A percentile compares a stretch with the other conserved stretches of the same genome.
phyloP scores from a whole-genome alignment of 2,888 invertebrate genomes.

The Tethea ocularis region DNA sequence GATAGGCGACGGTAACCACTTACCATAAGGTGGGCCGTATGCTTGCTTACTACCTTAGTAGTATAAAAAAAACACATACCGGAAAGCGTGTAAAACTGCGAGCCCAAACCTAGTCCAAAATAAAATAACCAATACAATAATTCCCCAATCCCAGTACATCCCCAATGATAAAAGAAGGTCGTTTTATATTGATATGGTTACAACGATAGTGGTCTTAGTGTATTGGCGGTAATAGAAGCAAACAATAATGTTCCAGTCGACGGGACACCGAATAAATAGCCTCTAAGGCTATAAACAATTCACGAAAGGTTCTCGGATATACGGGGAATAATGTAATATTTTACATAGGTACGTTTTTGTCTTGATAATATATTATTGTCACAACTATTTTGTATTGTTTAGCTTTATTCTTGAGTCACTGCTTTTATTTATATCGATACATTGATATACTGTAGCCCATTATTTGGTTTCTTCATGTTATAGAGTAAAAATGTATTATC shows the following conservation, averaged over 20 bases:
- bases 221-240: slow-evolving; percentile 30
- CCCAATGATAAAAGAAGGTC: slow-evolving; percentile 26
- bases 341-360: slow-evolving; percentile 1
- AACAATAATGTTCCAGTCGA: slow-evolving; percentile 38
- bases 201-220: slow-evolving; percentile 30
- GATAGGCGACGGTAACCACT: no score
- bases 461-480: no score
- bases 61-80: not conserved
- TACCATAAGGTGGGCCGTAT: no score
- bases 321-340: slow-evolving; percentile 13
- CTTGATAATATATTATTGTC: not conserved
- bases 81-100: not conserved
- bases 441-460: no score
- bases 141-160: slow-evolving; percentile 21
- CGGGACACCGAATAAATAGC: slow-evolving; percentile 42
- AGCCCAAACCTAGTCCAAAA: not conserved
- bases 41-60: no score
- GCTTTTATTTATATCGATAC: not conserved
- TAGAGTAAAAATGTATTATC: no score
- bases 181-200: slow-evolving; percentile 43
- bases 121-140: not conserved
- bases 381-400: not conserved
- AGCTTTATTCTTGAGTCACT: not conserved
- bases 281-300: slow-evolving; percentile 55
- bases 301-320: slow-evolving; percentile 35